A percentile compares a stretch with the other conserved stretches of the same genome.
Conservation (phyloP, 2,888 invertebrate species). For the Lypha dubia region DNA sequence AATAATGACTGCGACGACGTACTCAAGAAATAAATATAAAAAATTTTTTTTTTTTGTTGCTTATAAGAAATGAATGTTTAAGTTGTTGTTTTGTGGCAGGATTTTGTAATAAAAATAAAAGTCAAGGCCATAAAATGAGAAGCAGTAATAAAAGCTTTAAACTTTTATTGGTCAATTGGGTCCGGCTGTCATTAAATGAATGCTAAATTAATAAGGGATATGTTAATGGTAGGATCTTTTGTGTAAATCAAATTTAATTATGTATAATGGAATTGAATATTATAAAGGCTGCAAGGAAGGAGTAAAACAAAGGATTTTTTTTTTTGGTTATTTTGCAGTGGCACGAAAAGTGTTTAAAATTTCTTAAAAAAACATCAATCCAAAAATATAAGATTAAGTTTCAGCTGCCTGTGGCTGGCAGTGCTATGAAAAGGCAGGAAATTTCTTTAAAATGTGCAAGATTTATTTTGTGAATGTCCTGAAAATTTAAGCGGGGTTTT, state of each 20-base stretch:
- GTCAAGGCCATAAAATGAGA: slow-evolving; percentile 57
- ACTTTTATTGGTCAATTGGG: slow-evolving; percentile 53
- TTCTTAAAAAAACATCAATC: neutral
- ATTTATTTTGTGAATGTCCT: no score
- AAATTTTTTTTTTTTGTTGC: neutral
- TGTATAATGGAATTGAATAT: neutral
- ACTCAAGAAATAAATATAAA: slow-evolving; percentile 7
- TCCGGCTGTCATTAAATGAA: neutral
- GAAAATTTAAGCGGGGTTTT: no score
- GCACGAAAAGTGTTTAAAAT: neutral
- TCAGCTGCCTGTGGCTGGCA: no score
- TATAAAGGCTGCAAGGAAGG: neutral
- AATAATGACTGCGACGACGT: slow-evolving; percentile 16
- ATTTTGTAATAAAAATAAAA: slow-evolving; percentile 42
- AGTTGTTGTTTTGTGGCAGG: slow-evolving; percentile 23
- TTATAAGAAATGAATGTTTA: slow-evolving; percentile 41
- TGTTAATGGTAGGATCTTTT: neutral
- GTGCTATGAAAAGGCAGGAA: no score
- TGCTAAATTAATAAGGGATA: slow-evolving; percentile 1
- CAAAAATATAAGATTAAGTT: neutral
- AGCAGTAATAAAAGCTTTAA: slow-evolving; percentile 30
- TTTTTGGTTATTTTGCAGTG: neutral
- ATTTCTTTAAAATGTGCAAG: no score
- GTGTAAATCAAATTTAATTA: neutral
- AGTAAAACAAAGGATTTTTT: neutral